phyloP scores from a whole-genome alignment of 30 jellyfish, hydroid and myxozoan species.

The Rhopilema esculentum region DNA sequence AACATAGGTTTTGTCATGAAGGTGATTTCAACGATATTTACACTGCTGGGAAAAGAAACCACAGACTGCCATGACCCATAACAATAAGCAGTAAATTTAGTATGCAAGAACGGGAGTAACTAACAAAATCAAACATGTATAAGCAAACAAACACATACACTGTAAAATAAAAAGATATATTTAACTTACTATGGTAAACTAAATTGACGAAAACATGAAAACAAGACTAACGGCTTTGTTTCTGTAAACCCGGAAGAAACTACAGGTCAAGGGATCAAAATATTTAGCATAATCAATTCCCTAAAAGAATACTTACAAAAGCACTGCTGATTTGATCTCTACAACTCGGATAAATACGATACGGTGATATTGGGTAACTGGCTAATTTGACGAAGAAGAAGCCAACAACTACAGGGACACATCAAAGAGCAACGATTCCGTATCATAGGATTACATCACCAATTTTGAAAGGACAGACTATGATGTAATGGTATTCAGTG shows the following conservation, averaged over 20 bases:
- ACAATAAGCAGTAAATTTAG: too few relatives aligned
- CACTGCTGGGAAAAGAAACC: too few relatives aligned
- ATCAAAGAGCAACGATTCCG: slow-evolving; percentile 2
- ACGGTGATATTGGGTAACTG: neutral
- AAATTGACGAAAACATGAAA: neutral
- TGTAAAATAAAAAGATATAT: too few relatives aligned
- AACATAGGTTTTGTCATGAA: too few relatives aligned
- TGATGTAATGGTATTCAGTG: slow-evolving; percentile 74
- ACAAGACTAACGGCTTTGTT: neutral
- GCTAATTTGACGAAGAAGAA: neutral
- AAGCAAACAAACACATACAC: too few relatives aligned
- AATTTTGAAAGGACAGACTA: slow-evolving; percentile 35
- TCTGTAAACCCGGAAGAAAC: too few relatives aligned
- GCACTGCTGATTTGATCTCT: neutral
- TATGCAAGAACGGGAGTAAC: too few relatives aligned
- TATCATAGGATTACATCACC: slow-evolving; percentile 43
- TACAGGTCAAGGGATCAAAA: neutral
- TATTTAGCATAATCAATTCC: neutral
- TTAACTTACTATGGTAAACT: neutral
- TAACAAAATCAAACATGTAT: too few relatives aligned
- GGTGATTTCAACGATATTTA: too few relatives aligned
- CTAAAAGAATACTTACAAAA: neutral
- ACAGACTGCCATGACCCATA: too few relatives aligned
- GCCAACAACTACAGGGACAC: neutral
- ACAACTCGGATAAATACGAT: neutral